Evolutionary conservation across 2,888 invertebrate genomes (phyloP).

Genomic region (Eremobia ochroleuca): DNA sequence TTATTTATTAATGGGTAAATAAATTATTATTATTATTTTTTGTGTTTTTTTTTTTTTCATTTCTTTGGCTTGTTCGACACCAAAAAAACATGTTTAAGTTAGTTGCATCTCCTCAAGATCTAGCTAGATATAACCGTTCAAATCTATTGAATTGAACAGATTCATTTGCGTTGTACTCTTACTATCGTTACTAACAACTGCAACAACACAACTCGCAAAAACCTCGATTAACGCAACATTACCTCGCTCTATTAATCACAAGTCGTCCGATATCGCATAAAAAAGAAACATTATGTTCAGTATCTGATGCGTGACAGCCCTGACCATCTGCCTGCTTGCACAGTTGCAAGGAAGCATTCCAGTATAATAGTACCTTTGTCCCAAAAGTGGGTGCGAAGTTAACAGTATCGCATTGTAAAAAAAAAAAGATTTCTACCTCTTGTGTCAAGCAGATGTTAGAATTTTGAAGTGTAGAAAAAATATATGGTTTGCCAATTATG

Average conservation of each 20-base stretch:
- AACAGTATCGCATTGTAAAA: conserved; percentile 69
- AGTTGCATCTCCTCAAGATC: neutral
- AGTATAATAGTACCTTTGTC: conserved; percentile 65
- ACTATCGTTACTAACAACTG: conserved; percentile 28
- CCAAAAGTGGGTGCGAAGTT: conserved; percentile 80
- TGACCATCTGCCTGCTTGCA: conserved; percentile 75
- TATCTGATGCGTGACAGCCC: conserved; percentile 76
- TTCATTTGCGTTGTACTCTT: neutral
- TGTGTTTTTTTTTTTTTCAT: neutral
- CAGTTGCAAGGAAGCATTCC: conserved; percentile 72
- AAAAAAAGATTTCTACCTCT: conserved; percentile 45
- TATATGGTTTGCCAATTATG: conserved; percentile 44
- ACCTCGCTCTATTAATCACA: conserved; percentile 61
- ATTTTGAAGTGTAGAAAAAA: conserved; percentile 46
- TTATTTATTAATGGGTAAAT: too few species aligned
- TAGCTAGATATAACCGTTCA: neutral
- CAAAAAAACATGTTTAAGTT: neutral
- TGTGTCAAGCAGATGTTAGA: conserved; percentile 64
- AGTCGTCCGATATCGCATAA: conserved; percentile 50
- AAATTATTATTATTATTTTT: neutral
- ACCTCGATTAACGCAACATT: conserved; percentile 39
- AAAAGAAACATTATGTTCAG: conserved; percentile 57
- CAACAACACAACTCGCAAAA: conserved; percentile 25
- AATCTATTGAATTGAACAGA: neutral
- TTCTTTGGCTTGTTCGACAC: too few species aligned